Base-by-base conservation (phyloP, 2,888 invertebrate genomes). In the Cylloceria caligata region DNA sequence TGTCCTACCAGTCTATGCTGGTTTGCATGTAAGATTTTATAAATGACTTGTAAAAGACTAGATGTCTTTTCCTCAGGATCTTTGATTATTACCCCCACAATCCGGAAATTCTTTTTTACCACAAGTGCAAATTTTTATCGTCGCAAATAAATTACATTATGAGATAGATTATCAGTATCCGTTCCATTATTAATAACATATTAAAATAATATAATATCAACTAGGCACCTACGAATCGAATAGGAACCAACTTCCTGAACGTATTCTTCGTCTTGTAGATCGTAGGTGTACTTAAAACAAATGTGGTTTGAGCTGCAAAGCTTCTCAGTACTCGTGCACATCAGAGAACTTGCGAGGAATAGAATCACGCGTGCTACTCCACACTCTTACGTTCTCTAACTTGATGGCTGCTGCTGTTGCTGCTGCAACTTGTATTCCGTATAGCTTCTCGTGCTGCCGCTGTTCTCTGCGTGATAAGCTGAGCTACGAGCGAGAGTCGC, bases 301-400 rank as follows among this genome's bases (percentile, higher is more conserved):
- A 39, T 30, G 19, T 6, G 27, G 45, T 19, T 21, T 27, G 65
- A 67, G 16, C 45, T 30, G 67, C 47, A 21, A 47, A 49, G 67
- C 36, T 13, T 34, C 65, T 68, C 19, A 19, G 42, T 21, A 19
- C 55, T 71, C 69, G 55, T 71, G 42, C n/a, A 19, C 49, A 49
- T 52, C 49, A 24, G 52, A 11, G 67, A 68, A 68, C 34, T 34
- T 49, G 67, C 67, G 36, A 49, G 49, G 69, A 39, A 57, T 71
- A 21, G 69, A 57, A 71, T 57, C 69, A 71, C 69, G 69, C 55
- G 69, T 71, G 69, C 69, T 69, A 55, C 69, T 55, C 69, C 42
- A 27, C 52, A 30, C 34, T 60, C 34, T 57, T 71, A 71, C 55
- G 55, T 71, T 71, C 69, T 9, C 27, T 19, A 60, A 19, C 30